A percentile compares a stretch with the other conserved stretches of the same genome.
These are phyloP conservation scores for Boloria euphrosyne DNA, from an alignment of 2,888 invertebrate species.

Conservation along the genomic window DNA sequence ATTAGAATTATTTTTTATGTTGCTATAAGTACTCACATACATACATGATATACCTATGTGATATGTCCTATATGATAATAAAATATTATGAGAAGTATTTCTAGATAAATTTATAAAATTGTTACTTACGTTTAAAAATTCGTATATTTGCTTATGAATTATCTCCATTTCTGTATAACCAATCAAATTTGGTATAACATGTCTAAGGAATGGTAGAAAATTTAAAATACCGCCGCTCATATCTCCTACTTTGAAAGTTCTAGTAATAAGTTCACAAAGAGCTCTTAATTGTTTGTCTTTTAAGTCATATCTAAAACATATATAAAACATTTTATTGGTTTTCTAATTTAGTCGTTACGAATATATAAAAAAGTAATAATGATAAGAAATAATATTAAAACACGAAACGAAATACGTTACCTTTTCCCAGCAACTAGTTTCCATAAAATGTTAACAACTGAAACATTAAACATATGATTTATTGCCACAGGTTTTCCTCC, in stretches of 20 bases:
- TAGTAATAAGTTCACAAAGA: slow-evolving; percentile 82
- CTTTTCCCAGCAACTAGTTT: slow-evolving; percentile 86
- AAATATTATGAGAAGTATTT: too few species aligned
- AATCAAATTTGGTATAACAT: slow-evolving; percentile 83
- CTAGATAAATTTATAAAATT: neutral
- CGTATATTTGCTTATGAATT: slow-evolving; percentile 76
- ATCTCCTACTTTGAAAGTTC: slow-evolving; percentile 84
- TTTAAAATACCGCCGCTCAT: slow-evolving; percentile 88
- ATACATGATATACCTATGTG: too few species aligned
- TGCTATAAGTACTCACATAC: too few species aligned
- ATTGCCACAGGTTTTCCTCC: slow-evolving; percentile 70
- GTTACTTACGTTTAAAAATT: slow-evolving; percentile 78
- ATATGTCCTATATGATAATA: too few species aligned
- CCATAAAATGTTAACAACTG: slow-evolving; percentile 88
- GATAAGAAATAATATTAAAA: slow-evolving; percentile 8
- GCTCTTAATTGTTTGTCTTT: slow-evolving; percentile 79
- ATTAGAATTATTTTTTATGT: too few species aligned
- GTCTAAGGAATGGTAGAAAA: slow-evolving; percentile 86
- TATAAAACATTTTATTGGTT: neutral
- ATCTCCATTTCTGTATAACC: slow-evolving; percentile 83
- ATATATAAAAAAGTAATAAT: neutral
- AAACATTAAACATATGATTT: slow-evolving; percentile 83
- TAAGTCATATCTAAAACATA: slow-evolving; percentile 76
- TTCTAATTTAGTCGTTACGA: neutral
- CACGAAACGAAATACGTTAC: slow-evolving; percentile 47